These are phyloP conservation scores for Propithecus perrieri DNA, from an alignment of 2,797 vertebrate species.

Conservation along the genomic window DNA sequence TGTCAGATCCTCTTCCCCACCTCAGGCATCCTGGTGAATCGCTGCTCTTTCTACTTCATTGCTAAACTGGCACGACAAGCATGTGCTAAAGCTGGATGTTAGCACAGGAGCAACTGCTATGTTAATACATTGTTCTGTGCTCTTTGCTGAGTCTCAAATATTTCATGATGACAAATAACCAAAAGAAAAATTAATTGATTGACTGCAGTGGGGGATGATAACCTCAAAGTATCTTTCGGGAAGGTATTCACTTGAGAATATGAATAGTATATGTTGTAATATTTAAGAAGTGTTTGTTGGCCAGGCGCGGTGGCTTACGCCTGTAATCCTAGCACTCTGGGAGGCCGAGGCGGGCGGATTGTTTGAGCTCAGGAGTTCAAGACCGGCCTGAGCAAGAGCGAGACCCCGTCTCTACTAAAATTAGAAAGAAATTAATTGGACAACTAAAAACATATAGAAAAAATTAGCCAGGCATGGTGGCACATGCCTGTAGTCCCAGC, in stretches of 20 bases:
- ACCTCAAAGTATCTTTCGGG: not conserved
- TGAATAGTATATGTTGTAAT: not conserved
- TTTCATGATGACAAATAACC: not conserved
- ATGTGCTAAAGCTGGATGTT: not conserved
- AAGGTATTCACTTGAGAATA: not conserved
- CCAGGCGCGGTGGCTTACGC: too few relatives aligned
- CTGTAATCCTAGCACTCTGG: too few relatives aligned
- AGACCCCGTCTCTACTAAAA: too few relatives aligned
- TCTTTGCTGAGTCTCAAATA: not conserved
- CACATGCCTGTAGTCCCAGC: too few relatives aligned
- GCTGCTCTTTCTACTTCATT: not conserved
- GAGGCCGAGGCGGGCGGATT: too few relatives aligned
- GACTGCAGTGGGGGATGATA: not conserved
- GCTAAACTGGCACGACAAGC: not conserved
- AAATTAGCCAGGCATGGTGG: too few relatives aligned
- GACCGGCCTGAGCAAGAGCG: too few relatives aligned
- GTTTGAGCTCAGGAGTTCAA: too few relatives aligned
- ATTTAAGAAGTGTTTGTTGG: not conserved
- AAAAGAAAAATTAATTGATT: not conserved
- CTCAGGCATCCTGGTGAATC: not conserved
- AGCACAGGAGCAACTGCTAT: not conserved
- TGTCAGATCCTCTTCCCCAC: not conserved
- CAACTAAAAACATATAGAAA: too few relatives aligned
- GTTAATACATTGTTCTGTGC: not conserved
- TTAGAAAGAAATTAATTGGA: too few relatives aligned